Base-by-base conservation (phyloP, 2,888 invertebrate species). In the Syritta pipiens region DNA sequence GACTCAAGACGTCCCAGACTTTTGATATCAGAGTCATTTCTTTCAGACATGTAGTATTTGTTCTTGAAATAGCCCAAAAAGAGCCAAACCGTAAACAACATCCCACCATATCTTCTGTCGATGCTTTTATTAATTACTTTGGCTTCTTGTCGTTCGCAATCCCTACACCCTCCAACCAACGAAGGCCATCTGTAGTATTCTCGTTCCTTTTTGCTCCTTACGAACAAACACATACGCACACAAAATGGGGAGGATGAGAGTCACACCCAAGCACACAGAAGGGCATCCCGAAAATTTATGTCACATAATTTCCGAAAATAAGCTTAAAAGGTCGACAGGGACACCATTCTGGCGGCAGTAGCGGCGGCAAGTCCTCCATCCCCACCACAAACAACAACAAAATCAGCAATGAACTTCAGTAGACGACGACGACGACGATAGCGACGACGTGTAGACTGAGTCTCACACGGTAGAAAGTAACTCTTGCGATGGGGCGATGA, bases 301-400 rank as follows among this genome's bases (percentile, higher is more conserved):
- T 72, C 42, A 67, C 77, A 77, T 49, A 65, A 67, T 60, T 67
- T 72, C 59, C 46, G 20, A 60, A 71, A 72, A 65, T 65, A 72
- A 67, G 57, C 60, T 72, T 48, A 40, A 67, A 51, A 72, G 63
- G 72, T 67, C 65, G 46, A 77, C 30, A 48, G 46, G 72, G 60
- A 72, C 59, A 40, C 42, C 60, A n/a, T n/a, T n/a, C n/a, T n/a
- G n/a, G 20, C 14, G 51, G 55, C 53, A n/a, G 42, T 59, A 51
- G 35, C 51, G 49, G 30, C 28, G 24, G 46, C 44, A 28, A 55
- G 40, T n/a, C n/a, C n/a, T n/a, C n/a, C n/a, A n/a, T n/a, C n/a
- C n/a, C n/a, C n/a, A n/a, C n/a, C n/a, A n/a, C n/a, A n/a, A 51
- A 37, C 44, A 44, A 63, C 10, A 60, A 17, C 12, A 28, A 51